phyloP scores from a whole-genome alignment of 2,113 vertebrate species.

The Bos indicus region DNA sequence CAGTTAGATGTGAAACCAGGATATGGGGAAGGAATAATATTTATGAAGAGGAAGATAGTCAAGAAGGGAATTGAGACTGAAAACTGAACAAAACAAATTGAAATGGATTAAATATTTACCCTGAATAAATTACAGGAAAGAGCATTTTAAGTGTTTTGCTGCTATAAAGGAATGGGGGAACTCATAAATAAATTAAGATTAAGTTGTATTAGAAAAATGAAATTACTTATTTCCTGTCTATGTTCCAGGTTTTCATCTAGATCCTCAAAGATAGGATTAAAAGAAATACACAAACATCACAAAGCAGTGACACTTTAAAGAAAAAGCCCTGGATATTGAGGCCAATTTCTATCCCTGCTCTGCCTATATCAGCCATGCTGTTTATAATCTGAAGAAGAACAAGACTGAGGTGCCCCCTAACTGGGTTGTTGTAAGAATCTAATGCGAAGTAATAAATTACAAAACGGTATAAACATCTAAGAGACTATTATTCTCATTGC shows the following conservation, averaged over 20 bases:
- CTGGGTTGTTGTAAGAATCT: background rate
- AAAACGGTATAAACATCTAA: background rate
- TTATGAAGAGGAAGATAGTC: background rate
- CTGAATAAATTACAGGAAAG: background rate
- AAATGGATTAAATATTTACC: background rate
- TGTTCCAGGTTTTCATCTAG: background rate
- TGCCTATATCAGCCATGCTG: background rate
- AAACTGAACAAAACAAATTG: background rate
- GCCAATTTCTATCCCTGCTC: background rate
- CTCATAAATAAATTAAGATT: background rate
- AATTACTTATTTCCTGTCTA: background rate
- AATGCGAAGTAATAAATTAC: background rate
- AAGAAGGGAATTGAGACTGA: background rate
- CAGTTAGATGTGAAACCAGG: background rate
- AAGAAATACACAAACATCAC: background rate
- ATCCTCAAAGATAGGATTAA: background rate
- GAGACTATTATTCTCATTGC: background rate
- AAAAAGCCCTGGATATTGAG: background rate
- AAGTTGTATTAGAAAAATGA: background rate
- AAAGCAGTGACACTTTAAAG: background rate
- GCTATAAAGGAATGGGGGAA: background rate
- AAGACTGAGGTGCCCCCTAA: background rate
- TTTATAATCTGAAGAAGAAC: background rate
- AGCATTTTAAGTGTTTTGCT: background rate
- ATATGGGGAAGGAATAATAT: background rate